Base-by-base conservation (phyloP, 1,140 invertebrate genomes). In the Anastatus disparis region DNA sequence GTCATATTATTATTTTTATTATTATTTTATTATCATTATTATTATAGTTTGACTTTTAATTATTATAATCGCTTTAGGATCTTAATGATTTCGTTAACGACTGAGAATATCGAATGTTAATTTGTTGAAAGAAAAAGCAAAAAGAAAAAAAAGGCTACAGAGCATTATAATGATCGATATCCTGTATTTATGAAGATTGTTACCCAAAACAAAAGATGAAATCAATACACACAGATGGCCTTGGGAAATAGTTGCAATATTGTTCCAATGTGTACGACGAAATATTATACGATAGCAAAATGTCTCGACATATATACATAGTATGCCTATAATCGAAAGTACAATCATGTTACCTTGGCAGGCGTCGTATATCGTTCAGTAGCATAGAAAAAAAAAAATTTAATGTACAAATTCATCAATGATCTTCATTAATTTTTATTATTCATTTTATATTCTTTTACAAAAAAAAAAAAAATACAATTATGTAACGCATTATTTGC, bases 231-330 rank as follows among this genome's bases (percentile, higher is more conserved):
- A 58, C 17, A 17, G 24, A 74, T 73, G 78, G 76, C 72, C 73
- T 75, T 75, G 81, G 80, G 81, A 82, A 77, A 78, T 74, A 79
- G 78, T 63, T 82, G 81, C 81, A 82, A 82, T 82, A 82, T 75
- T 77, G 75, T 74, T 80, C 78, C 79, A 78, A 48, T 27, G 29
- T 65, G 52, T 52, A 38, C 62, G 20, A 42, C 52, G 27, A 70
- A 73, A 53, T 68, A 8, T 35, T 61, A 70, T 70, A 64, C 29
- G 63, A n/a, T n/a, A n/a, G n/a, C n/a, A n/a, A n/a, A n/a, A n/a
- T n/a, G n/a, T n/a, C n/a, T n/a, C n/a, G n/a, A n/a, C n/a, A n/a
- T n/a, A n/a, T n/a, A n/a, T n/a, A n/a, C n/a, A n/a, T n/a, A n/a
- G n/a, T n/a, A n/a, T n/a, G n/a, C n/a, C n/a, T n/a, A n/a, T n/a